A percentile compares a stretch with the other conserved stretches of the same genome.
Conservation (phyloP, 2,113 vertebrate species). For the Gobius niger region DNA sequence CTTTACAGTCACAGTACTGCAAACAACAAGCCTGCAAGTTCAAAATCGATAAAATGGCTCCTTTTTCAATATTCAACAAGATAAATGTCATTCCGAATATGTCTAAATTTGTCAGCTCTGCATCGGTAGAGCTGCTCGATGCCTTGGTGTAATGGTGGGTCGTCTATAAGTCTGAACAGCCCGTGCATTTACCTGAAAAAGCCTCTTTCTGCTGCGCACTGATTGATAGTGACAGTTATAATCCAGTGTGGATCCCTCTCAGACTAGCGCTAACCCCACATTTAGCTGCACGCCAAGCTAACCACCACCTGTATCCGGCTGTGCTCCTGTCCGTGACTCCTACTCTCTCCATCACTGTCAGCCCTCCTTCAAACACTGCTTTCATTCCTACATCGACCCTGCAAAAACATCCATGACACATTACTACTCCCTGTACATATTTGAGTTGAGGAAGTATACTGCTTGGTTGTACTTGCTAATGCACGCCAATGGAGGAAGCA, state of each 20-base stretch:
- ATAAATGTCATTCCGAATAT: not conserved
- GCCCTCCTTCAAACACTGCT: not conserved
- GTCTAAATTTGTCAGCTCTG: not conserved
- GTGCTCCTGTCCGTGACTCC: not conserved
- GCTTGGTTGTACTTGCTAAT: not conserved
- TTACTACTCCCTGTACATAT: slow-evolving; percentile 34
- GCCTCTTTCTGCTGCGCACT: slow-evolving; percentile 39
- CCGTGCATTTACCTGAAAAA: slow-evolving; percentile 56
- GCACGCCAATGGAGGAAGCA: not conserved
- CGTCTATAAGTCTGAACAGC: slow-evolving; percentile 21
- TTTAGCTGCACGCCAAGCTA: slow-evolving; percentile 16
- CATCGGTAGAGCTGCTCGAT: not conserved
- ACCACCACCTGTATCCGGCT: slow-evolving; percentile 19
- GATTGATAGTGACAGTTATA: slow-evolving; percentile 58
- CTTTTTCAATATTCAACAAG: no score
- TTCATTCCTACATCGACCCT: not conserved
- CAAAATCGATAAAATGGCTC: no score
- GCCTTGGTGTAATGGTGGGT: not conserved
- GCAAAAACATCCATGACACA: not conserved
- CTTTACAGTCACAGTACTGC: no score
- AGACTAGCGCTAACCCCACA: slow-evolving; percentile 22
- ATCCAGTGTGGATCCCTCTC: slow-evolving; percentile 39
- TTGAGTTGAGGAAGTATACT: slow-evolving; percentile 21
- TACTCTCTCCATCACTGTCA: not conserved
- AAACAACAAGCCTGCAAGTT: no score